These are phyloP conservation scores for Balearica regulorum DNA, from an alignment of 2,797 vertebrate species.

Conservation along the genomic window DNA sequence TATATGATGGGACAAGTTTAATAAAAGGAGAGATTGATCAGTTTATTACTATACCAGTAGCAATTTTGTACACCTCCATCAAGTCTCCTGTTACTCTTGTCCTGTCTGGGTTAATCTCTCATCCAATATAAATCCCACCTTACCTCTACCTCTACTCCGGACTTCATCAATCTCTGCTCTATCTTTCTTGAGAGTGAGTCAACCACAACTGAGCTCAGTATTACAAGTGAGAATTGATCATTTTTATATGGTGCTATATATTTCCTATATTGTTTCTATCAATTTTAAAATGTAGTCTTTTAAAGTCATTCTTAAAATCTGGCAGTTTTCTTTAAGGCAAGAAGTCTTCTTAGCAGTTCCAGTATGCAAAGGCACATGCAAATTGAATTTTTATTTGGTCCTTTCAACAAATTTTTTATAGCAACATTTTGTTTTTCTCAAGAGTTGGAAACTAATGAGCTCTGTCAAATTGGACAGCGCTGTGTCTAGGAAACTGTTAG, in stretches of 20 bases:
- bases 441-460: conserved; percentile 50
- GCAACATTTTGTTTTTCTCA: conserved; percentile 26
- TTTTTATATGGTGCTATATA: conserved; percentile 20
- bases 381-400: conserved; percentile 21
- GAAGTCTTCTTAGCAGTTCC: background rate
- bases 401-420: conserved; percentile 34
- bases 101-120: conserved; percentile 34
- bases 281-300: conserved; percentile 26
- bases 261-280: conserved; percentile 5
- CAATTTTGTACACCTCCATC: conserved; percentile 24
- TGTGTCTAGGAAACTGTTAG: conserved; percentile 1
- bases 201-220: background rate
- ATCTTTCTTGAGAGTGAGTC: conserved; percentile 15
- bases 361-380: background rate
- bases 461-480: conserved; percentile 9
- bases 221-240: conserved; percentile 1
- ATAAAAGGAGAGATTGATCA: conserved; percentile 32
- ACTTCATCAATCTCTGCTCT: conserved; percentile 41
- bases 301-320: background rate
- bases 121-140: conserved; percentile 11
- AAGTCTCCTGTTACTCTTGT: conserved; percentile 13
- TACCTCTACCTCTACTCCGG: background rate
- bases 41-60: conserved; percentile 17
- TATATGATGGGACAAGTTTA: conserved; percentile 5
- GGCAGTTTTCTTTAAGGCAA: conserved; percentile 10